phyloP scores from a whole-genome alignment of 2,797 vertebrate species.

The Antrozous pallidus region DNA sequence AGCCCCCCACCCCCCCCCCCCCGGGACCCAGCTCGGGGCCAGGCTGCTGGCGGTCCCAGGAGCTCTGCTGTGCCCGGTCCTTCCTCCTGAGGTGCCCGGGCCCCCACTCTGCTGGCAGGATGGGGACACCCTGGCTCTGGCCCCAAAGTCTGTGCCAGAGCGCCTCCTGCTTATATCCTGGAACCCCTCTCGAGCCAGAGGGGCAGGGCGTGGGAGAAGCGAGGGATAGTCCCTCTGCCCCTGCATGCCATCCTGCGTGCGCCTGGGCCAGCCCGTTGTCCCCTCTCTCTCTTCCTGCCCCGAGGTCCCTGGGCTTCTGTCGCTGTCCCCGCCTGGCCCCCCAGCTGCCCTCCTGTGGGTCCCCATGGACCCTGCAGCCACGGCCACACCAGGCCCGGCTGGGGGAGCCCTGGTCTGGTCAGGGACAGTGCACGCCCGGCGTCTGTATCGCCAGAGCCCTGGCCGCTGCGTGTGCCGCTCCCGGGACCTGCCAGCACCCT shows the following conservation, averaged over 20 bases:
- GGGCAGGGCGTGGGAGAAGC: not conserved
- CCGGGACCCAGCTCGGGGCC: not conserved
- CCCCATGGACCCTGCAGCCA: too few species aligned
- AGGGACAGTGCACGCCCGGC: not conserved
- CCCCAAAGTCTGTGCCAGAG: too few species aligned
- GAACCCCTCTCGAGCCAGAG: rapidly evolving
- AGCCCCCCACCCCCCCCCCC: too few species aligned
- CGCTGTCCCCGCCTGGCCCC: not conserved
- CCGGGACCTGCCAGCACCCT: not conserved
- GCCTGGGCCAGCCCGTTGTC: not conserved
- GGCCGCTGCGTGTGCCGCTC: not conserved
- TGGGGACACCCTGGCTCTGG: not conserved
- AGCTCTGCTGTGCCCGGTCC: not conserved
- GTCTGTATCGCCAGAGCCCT: not conserved
- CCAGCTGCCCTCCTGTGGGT: too few species aligned
- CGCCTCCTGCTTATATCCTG: not conserved
- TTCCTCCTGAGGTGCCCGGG: not conserved
- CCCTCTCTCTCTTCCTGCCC: not conserved
- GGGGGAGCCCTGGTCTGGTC: too few species aligned
- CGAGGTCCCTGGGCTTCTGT: rapidly evolving
- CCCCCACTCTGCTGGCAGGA: rapidly evolving
- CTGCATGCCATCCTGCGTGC: not conserved
- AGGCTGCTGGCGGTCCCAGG: not conserved
- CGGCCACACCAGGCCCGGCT: too few species aligned
- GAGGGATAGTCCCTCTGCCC: not conserved